These are phyloP conservation scores for Melanerpes formicivorus DNA, from an alignment of 2,113 vertebrate genomes.

Conservation along the genomic window DNA sequence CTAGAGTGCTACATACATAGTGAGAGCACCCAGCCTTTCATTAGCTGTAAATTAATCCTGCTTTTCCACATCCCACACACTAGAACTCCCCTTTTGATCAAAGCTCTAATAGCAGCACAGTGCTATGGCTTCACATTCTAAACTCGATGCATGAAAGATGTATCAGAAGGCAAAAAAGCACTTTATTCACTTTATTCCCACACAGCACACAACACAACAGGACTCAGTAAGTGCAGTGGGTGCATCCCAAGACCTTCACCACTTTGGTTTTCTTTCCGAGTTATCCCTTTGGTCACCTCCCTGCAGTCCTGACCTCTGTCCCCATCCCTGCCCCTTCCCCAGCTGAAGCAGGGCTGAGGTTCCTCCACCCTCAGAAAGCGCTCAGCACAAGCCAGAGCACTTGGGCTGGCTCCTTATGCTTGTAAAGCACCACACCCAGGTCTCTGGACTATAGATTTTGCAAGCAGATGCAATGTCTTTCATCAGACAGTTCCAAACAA, in stretches of 20 bases:
- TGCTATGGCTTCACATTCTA: background rate
- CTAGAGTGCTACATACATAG: background rate
- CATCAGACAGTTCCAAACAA: background rate
- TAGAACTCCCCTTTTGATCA: accelerated
- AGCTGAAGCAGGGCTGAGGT: background rate
- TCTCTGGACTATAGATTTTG: background rate
- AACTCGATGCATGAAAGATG: background rate
- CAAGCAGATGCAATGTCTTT: background rate
- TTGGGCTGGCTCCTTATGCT: background rate
- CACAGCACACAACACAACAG: accelerated
- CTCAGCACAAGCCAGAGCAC: background rate
- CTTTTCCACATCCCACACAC: background rate
- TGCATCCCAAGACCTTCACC: background rate
- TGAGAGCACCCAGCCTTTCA: background rate
- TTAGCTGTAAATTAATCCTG: background rate
- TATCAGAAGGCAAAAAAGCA: background rate
- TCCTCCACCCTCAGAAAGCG: background rate
- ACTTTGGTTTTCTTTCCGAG: background rate
- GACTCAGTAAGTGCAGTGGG: accelerated
- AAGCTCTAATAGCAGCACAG: background rate
- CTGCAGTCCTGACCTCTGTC: background rate
- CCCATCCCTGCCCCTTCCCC: background rate
- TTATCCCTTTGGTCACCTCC: background rate
- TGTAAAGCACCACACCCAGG: background rate
- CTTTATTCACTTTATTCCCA: background rate